Evolutionary conservation across 2,797 vertebrate genomes (phyloP).

Genomic region (Meriones psammophilus): DNA sequence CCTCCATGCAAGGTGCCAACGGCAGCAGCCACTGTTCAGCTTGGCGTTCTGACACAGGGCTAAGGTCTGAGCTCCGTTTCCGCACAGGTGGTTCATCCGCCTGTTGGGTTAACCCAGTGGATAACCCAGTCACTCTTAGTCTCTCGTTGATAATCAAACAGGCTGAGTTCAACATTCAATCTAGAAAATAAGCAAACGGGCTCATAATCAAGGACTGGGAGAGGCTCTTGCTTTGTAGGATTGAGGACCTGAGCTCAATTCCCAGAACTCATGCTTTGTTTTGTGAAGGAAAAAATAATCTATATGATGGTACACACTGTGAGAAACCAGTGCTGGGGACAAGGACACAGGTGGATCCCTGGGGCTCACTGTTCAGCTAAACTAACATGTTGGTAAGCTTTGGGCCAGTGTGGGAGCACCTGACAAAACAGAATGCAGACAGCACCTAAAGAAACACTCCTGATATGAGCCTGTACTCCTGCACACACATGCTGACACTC

Average conservation of each 20-base stretch:
- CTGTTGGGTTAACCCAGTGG: neutral
- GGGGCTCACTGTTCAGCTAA: neutral
- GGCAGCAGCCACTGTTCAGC: neutral
- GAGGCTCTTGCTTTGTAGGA: neutral
- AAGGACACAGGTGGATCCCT: neutral
- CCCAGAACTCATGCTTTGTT: neutral
- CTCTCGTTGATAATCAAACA: neutral
- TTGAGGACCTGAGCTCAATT: neutral
- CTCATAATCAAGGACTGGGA: neutral
- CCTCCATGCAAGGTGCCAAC: neutral
- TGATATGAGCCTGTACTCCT: neutral
- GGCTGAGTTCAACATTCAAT: neutral
- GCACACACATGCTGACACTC: neutral
- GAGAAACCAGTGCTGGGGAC: neutral
- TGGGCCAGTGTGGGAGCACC: too few relatives aligned
- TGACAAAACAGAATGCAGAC: neutral
- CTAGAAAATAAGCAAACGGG: neutral
- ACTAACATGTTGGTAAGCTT: neutral
- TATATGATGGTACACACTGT: neutral
- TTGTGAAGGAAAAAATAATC: neutral
- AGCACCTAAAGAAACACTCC: neutral
- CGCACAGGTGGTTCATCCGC: neutral
- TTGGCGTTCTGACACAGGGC: neutral
- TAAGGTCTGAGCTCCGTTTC: neutral
- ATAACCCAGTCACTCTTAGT: neutral